These are phyloP conservation scores for Myotis daubentonii DNA, from an alignment of 2,797 vertebrate genomes.

Conservation along the genomic window DNA sequence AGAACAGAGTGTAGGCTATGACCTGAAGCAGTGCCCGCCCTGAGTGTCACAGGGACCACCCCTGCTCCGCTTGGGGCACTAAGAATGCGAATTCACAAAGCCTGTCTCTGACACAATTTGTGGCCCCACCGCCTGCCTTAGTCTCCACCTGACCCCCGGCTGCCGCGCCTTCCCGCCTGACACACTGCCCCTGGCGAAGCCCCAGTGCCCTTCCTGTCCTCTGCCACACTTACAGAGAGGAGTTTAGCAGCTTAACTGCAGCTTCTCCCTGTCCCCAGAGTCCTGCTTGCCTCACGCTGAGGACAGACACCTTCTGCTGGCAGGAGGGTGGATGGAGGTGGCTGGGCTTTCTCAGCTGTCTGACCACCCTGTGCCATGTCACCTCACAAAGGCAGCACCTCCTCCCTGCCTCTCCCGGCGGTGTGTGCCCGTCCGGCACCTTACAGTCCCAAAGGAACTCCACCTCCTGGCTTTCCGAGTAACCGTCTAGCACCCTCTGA, in stretches of 20 bases:
- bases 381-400: background rate
- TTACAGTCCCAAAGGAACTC: background rate
- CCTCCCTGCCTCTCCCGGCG: background rate
- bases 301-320: background rate
- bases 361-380: accelerated
- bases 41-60: background rate
- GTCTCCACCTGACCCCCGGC: background rate
- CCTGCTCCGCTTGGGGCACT: background rate
- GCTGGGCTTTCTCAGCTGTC: background rate
- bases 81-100: background rate
- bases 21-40: background rate
- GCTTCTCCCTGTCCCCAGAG: background rate
- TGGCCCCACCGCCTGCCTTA: background rate
- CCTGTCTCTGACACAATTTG: background rate
- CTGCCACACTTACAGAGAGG: background rate
- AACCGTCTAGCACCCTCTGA: background rate
- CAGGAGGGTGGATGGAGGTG: background rate
- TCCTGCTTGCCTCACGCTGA: background rate
- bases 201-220: background rate
- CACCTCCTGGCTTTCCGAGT: background rate
- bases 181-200: background rate
- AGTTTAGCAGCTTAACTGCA: background rate
- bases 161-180: background rate
- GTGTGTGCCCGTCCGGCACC: background rate
- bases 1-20: background rate